Evolutionary conservation across 2,888 invertebrate species (phyloP).

Genomic region (Drosophila pullipes): DNA sequence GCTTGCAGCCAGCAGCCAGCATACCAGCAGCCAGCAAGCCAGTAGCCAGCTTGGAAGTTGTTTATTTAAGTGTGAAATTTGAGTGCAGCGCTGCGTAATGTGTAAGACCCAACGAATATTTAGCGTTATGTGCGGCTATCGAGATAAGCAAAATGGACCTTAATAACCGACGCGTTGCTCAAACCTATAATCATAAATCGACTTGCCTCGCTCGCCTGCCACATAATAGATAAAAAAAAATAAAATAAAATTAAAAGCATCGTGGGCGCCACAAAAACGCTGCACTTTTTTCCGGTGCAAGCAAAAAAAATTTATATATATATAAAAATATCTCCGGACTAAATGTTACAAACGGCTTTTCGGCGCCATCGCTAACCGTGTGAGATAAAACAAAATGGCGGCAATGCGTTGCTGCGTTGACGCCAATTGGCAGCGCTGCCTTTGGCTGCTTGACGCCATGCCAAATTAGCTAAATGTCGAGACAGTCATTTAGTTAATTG

Average conservation of each 20-base stretch:
- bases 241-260: conserved; percentile 16
- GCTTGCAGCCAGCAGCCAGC: conserved; percentile 45
- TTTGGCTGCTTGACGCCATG: conserved; percentile 78
- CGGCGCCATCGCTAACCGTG: conserved; percentile 78
- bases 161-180: conserved; percentile 49
- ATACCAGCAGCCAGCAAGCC: conserved; percentile 18
- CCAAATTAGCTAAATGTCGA: conserved; percentile 82
- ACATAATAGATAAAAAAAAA: conserved; percentile 22
- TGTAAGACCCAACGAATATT: conserved; percentile 58
- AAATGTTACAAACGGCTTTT: conserved; percentile 73
- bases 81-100: conserved; percentile 70
- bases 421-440: conserved; percentile 59
- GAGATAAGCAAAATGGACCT: conserved; percentile 65
- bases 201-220: conserved; percentile 30
- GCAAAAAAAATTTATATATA: neutral
- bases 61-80: conserved; percentile 80
- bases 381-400: conserved; percentile 69
- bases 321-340: conserved; percentile 55
- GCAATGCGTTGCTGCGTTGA: conserved; percentile 42
- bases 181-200: conserved; percentile 65
- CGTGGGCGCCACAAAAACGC: conserved; percentile 35
- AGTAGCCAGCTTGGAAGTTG: conserved; percentile 61
- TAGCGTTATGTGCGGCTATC: conserved; percentile 57
- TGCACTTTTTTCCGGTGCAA: conserved; percentile 29
- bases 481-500: conserved; percentile 83